Conservation (phyloP, 2,113 vertebrate species). For the Mastomys natalensis region DNA sequence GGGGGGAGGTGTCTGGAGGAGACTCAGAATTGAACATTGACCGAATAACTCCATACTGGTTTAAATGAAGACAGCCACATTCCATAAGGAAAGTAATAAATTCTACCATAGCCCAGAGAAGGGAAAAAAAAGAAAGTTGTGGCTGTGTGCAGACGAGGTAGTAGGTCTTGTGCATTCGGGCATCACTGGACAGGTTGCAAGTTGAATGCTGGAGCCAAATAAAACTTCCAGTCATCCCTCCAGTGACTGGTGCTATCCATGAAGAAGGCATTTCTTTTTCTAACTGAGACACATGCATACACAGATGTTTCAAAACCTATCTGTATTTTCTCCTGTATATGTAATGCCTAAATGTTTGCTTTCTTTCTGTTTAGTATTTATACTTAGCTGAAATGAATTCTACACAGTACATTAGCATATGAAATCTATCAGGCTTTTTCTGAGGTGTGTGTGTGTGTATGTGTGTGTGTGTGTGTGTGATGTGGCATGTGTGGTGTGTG, state of each 20-base stretch:
- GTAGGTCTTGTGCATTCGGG: background rate
- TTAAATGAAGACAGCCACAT: constrained; percentile 10
- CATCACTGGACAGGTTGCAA: background rate
- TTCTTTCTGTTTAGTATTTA: constrained; percentile 40
- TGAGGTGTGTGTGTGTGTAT: background rate
- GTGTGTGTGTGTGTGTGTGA: background rate
- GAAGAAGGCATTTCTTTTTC: background rate
- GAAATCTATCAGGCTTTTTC: background rate
- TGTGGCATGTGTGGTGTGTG: background rate
- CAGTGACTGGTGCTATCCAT: background rate
- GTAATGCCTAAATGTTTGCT: background rate
- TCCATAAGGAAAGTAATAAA: background rate
- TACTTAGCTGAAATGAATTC: background rate
- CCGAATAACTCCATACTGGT: constrained; percentile 6
- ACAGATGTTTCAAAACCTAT: background rate
- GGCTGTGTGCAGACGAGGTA: background rate
- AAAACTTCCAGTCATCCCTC: background rate
- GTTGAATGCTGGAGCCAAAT: background rate
- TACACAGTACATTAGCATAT: background rate
- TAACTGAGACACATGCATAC: background rate
- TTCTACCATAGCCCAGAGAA: background rate
- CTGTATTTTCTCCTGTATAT: background rate
- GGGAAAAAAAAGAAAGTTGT: background rate
- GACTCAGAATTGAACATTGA: constrained; percentile 24
- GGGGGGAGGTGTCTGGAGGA: background rate